phyloP scores from a whole-genome alignment of 1,140 invertebrate genomes.

The Oreohelix idahoensis region DNA sequence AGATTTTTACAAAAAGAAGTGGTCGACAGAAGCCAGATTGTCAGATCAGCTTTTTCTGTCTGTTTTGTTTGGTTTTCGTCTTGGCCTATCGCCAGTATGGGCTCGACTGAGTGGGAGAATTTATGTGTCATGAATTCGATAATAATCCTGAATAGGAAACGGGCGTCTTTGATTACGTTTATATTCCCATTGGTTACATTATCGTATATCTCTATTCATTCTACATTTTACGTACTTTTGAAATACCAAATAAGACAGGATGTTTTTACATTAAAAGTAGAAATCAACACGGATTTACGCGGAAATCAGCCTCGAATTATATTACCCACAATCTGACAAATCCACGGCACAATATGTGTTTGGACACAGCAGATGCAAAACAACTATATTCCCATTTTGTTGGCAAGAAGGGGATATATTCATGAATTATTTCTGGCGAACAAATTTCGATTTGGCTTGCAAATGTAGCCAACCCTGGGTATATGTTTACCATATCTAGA shows the following conservation, averaged over 20 bases:
- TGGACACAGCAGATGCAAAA: not conserved
- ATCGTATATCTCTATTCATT: not conserved
- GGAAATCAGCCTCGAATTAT: no score
- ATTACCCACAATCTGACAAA: no score
- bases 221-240: no score
- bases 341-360: no score
- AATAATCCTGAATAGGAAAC: not conserved
- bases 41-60: not conserved
- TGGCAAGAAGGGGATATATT: not conserved
- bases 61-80: not conserved
- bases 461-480: not conserved
- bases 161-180: not conserved
- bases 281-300: no score
- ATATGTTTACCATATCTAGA: no score
- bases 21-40: not conserved
- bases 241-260: no score
- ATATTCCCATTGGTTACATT: not conserved
- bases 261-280: no score
- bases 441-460: not conserved
- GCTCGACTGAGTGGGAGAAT: not conserved
- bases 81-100: not conserved
- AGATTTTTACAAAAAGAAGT: not conserved
- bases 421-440: not conserved
- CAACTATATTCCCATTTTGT: not conserved
- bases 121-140: not conserved